Percentiles rank a stretch among this genome's conserved stretches.
phyloP scores from a whole-genome alignment of 2,113 vertebrate genomes.

The Myrmophylax atrothorax region DNA sequence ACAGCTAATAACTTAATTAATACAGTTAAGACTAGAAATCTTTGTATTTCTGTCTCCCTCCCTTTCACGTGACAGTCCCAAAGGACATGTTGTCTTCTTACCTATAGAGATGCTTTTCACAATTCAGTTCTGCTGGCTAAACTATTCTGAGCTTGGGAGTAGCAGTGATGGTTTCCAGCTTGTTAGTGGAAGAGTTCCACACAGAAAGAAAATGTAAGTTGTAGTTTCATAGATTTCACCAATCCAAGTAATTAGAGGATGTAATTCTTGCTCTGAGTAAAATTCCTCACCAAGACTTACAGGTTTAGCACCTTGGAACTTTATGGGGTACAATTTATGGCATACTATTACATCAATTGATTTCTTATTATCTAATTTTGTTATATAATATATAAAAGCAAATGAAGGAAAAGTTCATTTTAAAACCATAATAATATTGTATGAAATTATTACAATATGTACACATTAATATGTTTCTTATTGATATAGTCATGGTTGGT shows the following conservation, averaged over 20 bases:
- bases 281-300: not conserved
- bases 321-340: not conserved
- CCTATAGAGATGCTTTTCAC: not conserved
- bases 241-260: not conserved
- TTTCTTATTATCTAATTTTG: not conserved
- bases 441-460: not conserved
- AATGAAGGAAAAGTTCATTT: not conserved
- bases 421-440: not conserved
- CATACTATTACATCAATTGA: not conserved
- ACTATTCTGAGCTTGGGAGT: not conserved
- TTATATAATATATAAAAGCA: not conserved
- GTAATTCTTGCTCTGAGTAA: not conserved
- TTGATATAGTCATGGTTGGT: not conserved
- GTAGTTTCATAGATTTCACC: not conserved
- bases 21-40: too few relatives aligned
- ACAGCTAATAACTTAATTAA: too few relatives aligned
- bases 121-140: not conserved
- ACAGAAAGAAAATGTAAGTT: not conserved
- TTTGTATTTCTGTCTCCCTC: too few relatives aligned
- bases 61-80: too few relatives aligned
- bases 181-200: not conserved
- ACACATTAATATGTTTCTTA: not conserved
- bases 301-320: not conserved
- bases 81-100: not conserved
- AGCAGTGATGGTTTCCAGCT: not conserved